Conservation (phyloP, 2,797 vertebrate species). For the Astyanax mexicanus region DNA sequence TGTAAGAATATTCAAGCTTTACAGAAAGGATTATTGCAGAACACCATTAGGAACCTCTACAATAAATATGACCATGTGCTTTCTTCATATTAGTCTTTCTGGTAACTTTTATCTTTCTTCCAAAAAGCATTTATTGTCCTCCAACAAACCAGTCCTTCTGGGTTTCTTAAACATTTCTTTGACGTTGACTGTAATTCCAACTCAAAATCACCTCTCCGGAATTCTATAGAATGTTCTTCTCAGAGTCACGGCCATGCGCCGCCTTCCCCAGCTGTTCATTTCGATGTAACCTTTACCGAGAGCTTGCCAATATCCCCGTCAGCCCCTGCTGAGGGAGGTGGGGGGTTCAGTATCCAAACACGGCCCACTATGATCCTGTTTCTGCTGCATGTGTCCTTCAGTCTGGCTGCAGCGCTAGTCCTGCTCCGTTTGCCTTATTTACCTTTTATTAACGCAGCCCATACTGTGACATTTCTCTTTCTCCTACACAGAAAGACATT, state of each 20-base stretch:
- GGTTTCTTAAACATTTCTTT: too few species aligned
- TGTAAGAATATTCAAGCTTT: too few species aligned
- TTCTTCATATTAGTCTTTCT: too few species aligned
- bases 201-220: slow-evolving; percentile 42
- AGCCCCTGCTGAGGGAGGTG: slow-evolving; percentile 27
- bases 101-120: too few species aligned
- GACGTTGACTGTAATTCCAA: slow-evolving; percentile 45
- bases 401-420: background rate
- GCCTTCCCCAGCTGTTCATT: slow-evolving; percentile 56
- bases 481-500: background rate
- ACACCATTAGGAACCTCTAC: too few species aligned
- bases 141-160: too few species aligned
- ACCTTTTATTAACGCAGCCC: slow-evolving; percentile 56
- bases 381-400: slow-evolving; percentile 34
- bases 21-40: too few species aligned
- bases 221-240: slow-evolving; percentile 12
- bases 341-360: slow-evolving; percentile 53
- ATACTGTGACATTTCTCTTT: slow-evolving; percentile 20
- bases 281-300: slow-evolving; percentile 62
- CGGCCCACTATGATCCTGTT: slow-evolving; percentile 45
- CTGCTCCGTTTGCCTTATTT: slow-evolving; percentile 58
- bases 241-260: slow-evolving; percentile 11
- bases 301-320: slow-evolving; percentile 58
- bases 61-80: too few species aligned
- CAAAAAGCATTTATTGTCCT: too few species aligned